phyloP scores from a whole-genome alignment of 2,888 invertebrate genomes.

The Archips xylosteana region DNA sequence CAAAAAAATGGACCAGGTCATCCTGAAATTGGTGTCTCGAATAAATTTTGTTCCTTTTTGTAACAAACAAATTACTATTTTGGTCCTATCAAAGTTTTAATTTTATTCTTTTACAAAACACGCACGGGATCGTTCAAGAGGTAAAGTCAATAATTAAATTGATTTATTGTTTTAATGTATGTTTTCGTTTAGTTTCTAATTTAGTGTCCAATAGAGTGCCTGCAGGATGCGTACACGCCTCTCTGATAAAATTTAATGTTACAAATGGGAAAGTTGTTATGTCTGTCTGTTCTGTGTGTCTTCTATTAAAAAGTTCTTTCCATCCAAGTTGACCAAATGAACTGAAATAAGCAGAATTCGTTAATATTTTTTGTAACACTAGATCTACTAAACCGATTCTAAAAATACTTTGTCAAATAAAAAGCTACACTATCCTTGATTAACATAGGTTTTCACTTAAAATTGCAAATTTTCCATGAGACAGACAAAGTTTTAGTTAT shows the following conservation, averaged over 20 bases:
- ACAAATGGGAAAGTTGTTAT: background rate
- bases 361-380: no score
- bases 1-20: background rate
- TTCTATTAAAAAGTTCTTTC: no score
- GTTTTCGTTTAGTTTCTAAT: conserved; percentile 3
- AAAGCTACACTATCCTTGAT: no score
- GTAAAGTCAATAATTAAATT: conserved; percentile 28
- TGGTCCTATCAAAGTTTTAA: conserved; percentile 8
- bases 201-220: background rate
- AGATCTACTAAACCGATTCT: no score
- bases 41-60: background rate
- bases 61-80: conserved; percentile 29
- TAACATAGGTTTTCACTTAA: no score
- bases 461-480: no score
- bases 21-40: background rate
- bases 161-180: conserved; percentile 31
- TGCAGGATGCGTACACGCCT: background rate
- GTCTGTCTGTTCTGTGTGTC: background rate
- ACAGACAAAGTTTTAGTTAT: no score
- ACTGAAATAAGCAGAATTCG: no score
- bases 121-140: conserved; percentile 11
- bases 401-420: no score
- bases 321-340: no score
- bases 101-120: conserved; percentile 28
- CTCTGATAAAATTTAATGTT: background rate